Evolutionary conservation across 2,797 vertebrate genomes (phyloP).

Genomic region (Argya squamiceps): DNA sequence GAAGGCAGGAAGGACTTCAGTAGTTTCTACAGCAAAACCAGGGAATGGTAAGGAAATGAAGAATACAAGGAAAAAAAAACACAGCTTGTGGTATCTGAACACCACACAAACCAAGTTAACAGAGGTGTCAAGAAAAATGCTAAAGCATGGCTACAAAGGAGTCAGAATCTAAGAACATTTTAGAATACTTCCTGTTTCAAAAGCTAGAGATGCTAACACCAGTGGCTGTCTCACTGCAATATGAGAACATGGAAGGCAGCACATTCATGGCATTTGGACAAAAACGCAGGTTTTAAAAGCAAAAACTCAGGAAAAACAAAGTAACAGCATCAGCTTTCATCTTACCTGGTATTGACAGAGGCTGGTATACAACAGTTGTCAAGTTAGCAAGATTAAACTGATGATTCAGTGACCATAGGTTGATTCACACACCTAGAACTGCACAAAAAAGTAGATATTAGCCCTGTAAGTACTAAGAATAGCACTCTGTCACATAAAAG

Average conservation of each 20-base stretch:
- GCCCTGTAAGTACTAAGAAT: background rate
- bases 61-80: background rate
- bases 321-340: background rate
- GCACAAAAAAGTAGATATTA: background rate
- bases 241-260: background rate
- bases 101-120: background rate
- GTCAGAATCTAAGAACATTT: background rate
- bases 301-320: background rate
- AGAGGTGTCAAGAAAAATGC: background rate
- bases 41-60: background rate
- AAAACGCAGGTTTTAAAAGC: background rate
- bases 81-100: background rate
- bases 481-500: background rate
- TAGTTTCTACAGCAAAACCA: background rate
- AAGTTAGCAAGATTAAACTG: background rate
- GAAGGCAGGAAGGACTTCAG: background rate
- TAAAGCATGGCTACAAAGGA: background rate
- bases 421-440: constrained; percentile 9
- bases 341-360: constrained; percentile 26
- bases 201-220: background rate
- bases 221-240: background rate
- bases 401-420: background rate
- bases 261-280: background rate
- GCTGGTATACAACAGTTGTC: background rate
- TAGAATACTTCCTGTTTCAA: background rate